Conservation (phyloP, 2,888 invertebrate genomes). For the Ellobium chinense region DNA sequence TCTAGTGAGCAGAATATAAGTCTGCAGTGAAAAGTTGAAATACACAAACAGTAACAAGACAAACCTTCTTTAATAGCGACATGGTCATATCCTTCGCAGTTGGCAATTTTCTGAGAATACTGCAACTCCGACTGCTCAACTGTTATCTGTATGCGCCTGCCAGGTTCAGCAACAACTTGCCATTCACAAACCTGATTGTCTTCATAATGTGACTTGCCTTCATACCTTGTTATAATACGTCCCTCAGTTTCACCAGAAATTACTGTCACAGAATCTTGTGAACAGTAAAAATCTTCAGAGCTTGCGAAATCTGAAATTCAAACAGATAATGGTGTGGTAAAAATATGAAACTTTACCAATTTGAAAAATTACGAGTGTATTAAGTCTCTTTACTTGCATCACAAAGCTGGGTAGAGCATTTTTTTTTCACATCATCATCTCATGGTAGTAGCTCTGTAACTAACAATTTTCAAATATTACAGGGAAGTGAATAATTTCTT, state of each 20-base stretch:
- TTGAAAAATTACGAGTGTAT: no score
- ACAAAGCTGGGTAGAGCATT: no score
- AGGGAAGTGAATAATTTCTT: no score
- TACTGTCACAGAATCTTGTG: background rate
- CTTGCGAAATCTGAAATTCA: background rate
- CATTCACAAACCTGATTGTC: conserved; percentile 57
- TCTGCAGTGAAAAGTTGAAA: background rate
- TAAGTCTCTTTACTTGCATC: no score
- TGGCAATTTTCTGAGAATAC: conserved; percentile 56
- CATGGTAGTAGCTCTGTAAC: no score
- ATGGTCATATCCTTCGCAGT: conserved; percentile 59
- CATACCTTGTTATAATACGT: conserved; percentile 16
- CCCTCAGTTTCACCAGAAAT: background rate
- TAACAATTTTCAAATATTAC: no score
- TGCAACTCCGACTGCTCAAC: conserved; percentile 52
- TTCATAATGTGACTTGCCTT: conserved; percentile 51
- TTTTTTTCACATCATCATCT: no score
- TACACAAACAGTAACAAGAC: background rate
- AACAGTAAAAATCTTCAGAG: background rate
- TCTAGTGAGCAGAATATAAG: background rate
- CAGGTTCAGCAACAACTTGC: conserved; percentile 54
- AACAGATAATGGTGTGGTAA: no score
- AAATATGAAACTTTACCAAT: no score
- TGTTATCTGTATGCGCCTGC: conserved; percentile 50
- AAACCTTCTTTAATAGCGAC: conserved; percentile 23